Conservation (phyloP, 2,888 invertebrate genomes). For the Andrena dorsata region DNA sequence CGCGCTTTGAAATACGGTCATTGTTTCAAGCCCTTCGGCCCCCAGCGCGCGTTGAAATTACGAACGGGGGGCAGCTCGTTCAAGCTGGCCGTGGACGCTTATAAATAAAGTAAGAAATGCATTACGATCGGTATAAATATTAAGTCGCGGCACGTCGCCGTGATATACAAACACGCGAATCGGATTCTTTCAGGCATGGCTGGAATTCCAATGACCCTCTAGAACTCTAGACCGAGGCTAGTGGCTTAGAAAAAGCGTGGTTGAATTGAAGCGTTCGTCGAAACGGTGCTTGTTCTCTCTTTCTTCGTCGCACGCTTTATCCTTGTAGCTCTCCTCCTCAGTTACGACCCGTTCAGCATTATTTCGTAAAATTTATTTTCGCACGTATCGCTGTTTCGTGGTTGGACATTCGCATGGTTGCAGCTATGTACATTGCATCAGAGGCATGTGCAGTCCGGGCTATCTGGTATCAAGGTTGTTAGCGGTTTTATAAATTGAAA, state of each 20-base stretch:
- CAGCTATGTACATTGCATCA: too few relatives aligned
- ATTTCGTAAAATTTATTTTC: too few relatives aligned
- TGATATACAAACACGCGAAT: conserved; percentile 19
- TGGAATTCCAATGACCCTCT: conserved; percentile 5
- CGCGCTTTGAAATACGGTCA: conserved; percentile 29
- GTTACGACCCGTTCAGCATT: background rate
- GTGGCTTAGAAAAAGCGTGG: conserved; percentile 27
- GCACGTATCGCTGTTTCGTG: too few relatives aligned
- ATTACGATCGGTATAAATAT: conserved; percentile 22
- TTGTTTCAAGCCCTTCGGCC: conserved; percentile 26
- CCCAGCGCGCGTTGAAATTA: conserved; percentile 8
- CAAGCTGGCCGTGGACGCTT: background rate
- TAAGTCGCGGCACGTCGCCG: conserved; percentile 12
- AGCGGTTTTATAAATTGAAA: too few relatives aligned
- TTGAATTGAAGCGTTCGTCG: conserved; percentile 22
- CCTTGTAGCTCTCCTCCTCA: background rate
- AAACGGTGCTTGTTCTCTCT: conserved; percentile 15
- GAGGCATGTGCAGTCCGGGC: too few relatives aligned
- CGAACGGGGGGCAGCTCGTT: conserved; percentile 8
- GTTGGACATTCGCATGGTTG: too few relatives aligned
- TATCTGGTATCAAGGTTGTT: too few relatives aligned
- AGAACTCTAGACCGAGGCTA: background rate
- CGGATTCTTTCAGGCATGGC: conserved; percentile 8
- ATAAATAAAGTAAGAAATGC: conserved; percentile 28
- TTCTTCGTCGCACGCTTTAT: background rate